These are phyloP conservation scores for Pseudobourletiella spinata DNA, from an alignment of 1,140 invertebrate species.

Conservation along the genomic window DNA sequence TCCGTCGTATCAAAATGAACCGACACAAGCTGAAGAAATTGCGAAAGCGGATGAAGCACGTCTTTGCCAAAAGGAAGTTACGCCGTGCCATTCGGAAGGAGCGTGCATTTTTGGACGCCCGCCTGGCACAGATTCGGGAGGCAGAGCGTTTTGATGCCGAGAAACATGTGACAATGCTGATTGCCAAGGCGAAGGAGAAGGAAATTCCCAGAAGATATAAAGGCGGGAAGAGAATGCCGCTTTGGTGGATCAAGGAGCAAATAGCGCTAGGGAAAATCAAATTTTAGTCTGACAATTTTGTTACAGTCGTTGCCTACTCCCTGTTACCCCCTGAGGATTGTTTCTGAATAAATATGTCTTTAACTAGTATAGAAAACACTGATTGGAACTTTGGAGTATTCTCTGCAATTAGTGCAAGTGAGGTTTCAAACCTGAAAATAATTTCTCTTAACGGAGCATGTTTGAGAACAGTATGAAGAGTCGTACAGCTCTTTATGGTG, in stretches of 20 bases:
- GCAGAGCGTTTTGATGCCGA: conserved; percentile 66
- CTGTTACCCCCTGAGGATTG: too few relatives aligned
- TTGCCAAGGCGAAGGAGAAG: conserved; percentile 53
- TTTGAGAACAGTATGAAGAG: too few relatives aligned
- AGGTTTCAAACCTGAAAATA: too few relatives aligned
- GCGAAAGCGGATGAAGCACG: conserved; percentile 63
- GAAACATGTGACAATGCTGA: conserved; percentile 54
- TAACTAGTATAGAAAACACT: too few relatives aligned
- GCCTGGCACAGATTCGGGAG: conserved; percentile 57
- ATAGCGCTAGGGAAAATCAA: conserved; percentile 24
- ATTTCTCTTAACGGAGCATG: too few relatives aligned
- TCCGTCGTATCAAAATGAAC: conserved; percentile 73
- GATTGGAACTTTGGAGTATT: too few relatives aligned
- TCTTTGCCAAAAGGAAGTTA: conserved; percentile 57
- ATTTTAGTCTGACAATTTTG: too few relatives aligned
- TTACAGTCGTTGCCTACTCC: too few relatives aligned
- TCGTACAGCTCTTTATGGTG: too few relatives aligned
- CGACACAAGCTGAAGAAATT: conserved; percentile 72
- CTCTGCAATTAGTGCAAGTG: too few relatives aligned
- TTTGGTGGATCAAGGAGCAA: conserved; percentile 51
- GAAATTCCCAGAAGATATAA: conserved; percentile 53
- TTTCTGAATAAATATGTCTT: too few relatives aligned
- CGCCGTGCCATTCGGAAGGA: conserved; percentile 61
- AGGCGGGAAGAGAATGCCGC: conserved; percentile 55
- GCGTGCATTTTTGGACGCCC: conserved; percentile 60